A percentile compares a stretch with the other conserved stretches of the same genome.
Evolutionary conservation across 64 coral and sea anemone species (phyloP).

Genomic region (Actinia tenebrosa): DNA sequence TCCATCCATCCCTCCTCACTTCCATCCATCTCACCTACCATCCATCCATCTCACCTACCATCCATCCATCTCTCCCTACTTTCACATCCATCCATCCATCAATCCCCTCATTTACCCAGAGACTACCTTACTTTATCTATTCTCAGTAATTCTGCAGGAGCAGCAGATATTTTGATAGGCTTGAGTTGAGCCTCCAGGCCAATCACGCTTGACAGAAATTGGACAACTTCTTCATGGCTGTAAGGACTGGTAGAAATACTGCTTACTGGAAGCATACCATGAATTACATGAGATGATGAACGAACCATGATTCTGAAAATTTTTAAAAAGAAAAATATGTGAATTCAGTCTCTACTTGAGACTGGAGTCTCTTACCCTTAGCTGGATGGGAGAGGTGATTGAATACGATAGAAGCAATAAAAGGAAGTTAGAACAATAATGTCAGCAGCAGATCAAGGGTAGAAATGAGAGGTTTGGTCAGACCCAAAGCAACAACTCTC

Average conservation of each 20-base stretch:
- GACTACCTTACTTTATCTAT: constrained; percentile 70
- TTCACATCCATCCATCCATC: not conserved
- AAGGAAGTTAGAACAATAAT: not conserved
- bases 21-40: not conserved
- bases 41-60: no score
- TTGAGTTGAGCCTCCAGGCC: constrained; percentile 33
- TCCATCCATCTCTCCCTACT: no score
- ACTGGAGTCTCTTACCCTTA: no score
- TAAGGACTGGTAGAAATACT: constrained; percentile 28
- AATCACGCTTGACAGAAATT: constrained; percentile 48
- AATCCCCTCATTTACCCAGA: no score
- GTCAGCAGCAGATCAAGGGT: no score
- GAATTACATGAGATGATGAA: constrained; percentile 49
- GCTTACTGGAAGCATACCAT: constrained; percentile 61
- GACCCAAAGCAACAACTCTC: no score
- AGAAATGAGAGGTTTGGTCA: no score
- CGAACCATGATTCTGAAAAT: constrained; percentile 73
- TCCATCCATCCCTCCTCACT: not conserved
- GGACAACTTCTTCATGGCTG: constrained; percentile 62
- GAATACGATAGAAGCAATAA: not conserved
- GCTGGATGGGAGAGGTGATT: no score
- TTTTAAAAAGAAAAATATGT: not conserved
- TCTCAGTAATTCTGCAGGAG: constrained; percentile 62
- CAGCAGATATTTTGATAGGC: constrained; percentile 39
- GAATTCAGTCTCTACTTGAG: no score